Base-by-base conservation (phyloP, 64 coral and sea anemone genomes). In the Platygyra sinensis region DNA sequence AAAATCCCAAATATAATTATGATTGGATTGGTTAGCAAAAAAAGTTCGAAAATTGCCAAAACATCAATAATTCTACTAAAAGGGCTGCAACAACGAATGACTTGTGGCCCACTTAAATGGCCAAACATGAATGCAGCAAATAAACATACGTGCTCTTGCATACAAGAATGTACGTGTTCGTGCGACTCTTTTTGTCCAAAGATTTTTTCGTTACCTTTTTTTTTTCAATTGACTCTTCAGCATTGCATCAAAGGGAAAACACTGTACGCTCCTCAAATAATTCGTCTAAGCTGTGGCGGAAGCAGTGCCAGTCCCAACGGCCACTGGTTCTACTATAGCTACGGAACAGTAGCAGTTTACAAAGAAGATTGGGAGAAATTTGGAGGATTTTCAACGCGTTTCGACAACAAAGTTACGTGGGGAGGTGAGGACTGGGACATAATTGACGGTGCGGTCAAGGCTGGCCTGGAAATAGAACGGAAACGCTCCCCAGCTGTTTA, bases 391-490 rank as follows among this genome's bases (percentile, higher is more conserved):
- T 71, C 72, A 24, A 30, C 42, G 75, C 33, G 79, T 42, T 64
- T 77, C 19, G 10, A 25, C 22, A 42, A 51, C 10, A 85, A 85
- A 20, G 33, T 71, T 2, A 77, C 80, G 12, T 92, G 90, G 90
- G 90, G 90, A 46, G 90, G 90, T 17, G 90, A 92, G 11, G 90
- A 92, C 60, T 92, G 90, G 90, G 82, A 92, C 38, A 19, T 92
- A n/a, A 92, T 92, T 19, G 90, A 92, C 62, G 51, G 79, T 2
- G 89, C 78, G 3, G 69, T 91, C 27, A 76, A 80, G 42, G 69
- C 67, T 27, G 86, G 86, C 15, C 33, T 93, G 24, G 91, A 93
- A 55, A 67, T 80, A 46, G 91, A 93, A 51, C 75, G 86, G 24
- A 77, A 78, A 71, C 61, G 65, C 12, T 62, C 63, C 7, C 91